phyloP scores from a whole-genome alignment of 2,113 vertebrate species.

The Zosterops pallidus region DNA sequence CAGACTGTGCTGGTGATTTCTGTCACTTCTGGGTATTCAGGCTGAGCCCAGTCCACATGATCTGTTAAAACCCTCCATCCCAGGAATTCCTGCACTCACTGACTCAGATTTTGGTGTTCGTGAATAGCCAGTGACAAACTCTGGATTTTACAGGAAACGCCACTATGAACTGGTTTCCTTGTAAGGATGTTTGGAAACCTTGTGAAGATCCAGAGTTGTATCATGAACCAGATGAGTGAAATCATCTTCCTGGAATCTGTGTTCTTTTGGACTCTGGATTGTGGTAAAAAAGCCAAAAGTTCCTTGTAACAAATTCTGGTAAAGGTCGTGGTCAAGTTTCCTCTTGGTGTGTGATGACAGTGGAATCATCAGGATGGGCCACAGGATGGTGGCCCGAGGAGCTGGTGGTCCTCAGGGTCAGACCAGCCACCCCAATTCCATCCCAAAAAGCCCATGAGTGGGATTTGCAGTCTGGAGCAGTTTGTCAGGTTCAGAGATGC shows the following conservation, averaged over 20 bases:
- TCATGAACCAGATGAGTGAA: constrained; percentile 65
- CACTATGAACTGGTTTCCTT: constrained; percentile 43
- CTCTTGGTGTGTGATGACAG: not conserved
- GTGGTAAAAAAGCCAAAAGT: constrained; percentile 40
- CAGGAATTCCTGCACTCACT: constrained; percentile 39
- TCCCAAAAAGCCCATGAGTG: fast-evolving
- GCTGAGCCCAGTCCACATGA: not conserved
- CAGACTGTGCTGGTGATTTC: not conserved
- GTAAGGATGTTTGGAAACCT: constrained; percentile 28
- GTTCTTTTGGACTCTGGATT: constrained; percentile 31
- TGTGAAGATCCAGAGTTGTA: constrained; percentile 58
- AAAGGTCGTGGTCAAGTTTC: not conserved
- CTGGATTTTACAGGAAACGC: not conserved
- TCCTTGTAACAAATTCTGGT: not conserved
- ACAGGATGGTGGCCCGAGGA: not conserved
- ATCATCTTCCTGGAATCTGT: constrained; percentile 77
- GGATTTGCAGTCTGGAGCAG: not conserved
- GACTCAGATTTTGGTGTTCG: constrained; percentile 52
- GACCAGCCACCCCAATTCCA: fast-evolving
- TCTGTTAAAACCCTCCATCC: not conserved
- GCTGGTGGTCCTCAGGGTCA: not conserved
- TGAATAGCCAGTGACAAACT: constrained; percentile 36
- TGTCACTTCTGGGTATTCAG: not conserved
- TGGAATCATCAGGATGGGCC: not conserved
- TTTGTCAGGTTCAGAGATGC: not conserved